These are phyloP conservation scores for Drosophila trichaetosa DNA, from an alignment of 2,888 invertebrate species.

Conservation along the genomic window DNA sequence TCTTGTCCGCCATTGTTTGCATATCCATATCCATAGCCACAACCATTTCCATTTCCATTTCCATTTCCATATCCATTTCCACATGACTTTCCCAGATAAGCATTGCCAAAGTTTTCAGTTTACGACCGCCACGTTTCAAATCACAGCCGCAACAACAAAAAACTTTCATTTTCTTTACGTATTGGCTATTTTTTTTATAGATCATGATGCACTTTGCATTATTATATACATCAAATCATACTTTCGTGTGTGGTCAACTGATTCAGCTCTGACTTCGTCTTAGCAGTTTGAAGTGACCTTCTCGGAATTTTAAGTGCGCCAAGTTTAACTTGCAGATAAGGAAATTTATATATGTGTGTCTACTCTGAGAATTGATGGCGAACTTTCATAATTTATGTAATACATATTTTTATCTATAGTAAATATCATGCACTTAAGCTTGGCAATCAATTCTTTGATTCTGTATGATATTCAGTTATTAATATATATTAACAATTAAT, in stretches of 20 bases:
- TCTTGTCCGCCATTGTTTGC: constrained; percentile 60
- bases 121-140: constrained; percentile 68
- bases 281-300: background rate
- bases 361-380: background rate
- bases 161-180: constrained; percentile 36
- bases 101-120: constrained; percentile 71
- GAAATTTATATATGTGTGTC: background rate
- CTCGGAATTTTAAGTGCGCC: background rate
- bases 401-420: background rate
- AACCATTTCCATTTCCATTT: constrained; percentile 52
- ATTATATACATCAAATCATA: constrained; percentile 26
- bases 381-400: background rate
- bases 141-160: constrained; percentile 16
- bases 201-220: constrained; percentile 20
- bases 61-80: constrained; percentile 51
- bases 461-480: background rate
- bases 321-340: background rate
- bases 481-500: background rate
- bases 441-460: background rate
- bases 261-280: constrained; percentile 8
- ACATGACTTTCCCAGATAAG: constrained; percentile 62
- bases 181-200: constrained; percentile 22
- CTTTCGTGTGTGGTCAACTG: constrained; percentile 21
- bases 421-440: background rate
- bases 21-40: constrained; percentile 39